Conservation (phyloP, 2,797 vertebrate genomes). For the Propithecus deckenii region DNA sequence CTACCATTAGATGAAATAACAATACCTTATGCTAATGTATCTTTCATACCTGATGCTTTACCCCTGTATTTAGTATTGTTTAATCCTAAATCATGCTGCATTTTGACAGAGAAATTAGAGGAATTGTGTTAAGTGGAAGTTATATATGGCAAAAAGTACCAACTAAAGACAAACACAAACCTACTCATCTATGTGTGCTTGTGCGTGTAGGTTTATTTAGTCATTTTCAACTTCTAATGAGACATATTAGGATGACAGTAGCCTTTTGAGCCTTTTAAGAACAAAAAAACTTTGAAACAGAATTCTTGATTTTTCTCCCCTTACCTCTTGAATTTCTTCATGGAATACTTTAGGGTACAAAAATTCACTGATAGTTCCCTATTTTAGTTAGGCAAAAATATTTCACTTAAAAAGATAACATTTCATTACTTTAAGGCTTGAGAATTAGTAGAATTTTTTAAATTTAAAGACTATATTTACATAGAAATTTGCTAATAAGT, state of each 20-base stretch:
- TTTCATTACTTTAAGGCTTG: not conserved
- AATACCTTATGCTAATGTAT: not conserved
- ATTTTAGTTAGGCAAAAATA: not conserved
- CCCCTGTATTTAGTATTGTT: constrained; percentile 15
- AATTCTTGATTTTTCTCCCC: not conserved
- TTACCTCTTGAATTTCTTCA: not conserved
- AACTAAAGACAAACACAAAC: not conserved
- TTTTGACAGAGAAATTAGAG: constrained; percentile 5
- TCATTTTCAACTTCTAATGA: not conserved
- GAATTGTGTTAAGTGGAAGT: not conserved
- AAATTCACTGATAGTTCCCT: not conserved
- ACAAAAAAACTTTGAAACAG: not conserved
- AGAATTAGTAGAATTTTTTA: not conserved
- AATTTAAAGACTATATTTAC: not conserved
- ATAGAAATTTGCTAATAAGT: not conserved
- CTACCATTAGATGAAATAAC: constrained; percentile 22
- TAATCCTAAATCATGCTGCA: not conserved
- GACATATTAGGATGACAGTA: not conserved
- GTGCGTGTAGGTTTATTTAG: not conserved
- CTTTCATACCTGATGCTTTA: not conserved
- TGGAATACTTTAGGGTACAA: not conserved
- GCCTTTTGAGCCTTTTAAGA: not conserved
- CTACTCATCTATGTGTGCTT: not conserved
- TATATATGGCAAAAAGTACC: not conserved
- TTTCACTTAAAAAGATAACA: not conserved